Base-by-base conservation (phyloP, 2,113 vertebrate species). In the Dendropsophus ebraccatus region DNA sequence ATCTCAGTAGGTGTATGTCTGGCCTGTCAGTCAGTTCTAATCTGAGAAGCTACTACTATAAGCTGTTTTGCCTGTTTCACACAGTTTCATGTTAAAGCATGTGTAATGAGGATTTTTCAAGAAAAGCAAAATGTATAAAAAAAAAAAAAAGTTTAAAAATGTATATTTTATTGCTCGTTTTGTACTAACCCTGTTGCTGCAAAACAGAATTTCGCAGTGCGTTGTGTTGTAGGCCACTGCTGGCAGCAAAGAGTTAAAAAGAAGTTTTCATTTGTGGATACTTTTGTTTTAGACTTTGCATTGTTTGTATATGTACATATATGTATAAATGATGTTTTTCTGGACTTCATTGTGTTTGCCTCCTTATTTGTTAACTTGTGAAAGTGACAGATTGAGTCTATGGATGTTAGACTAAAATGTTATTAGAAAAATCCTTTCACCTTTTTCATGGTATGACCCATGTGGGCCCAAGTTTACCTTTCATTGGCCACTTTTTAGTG, bases 81-180 rank as follows among this genome's bases (percentile, higher is more conserved):
- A 47, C 60, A 25, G 49, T 77, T 30, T 77, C n/a, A 45, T 74
- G 70, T 69, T 56, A 69, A 65, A 85, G 84, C 84, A 85, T 85
- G 84, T 85, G 76, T 77, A 85, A 85, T 85, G 83, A 85, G 75
- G 84, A 85, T 85, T 85, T 85, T 85, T 78, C 11, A 35, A 85
- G 50, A 37, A 78, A 76, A 84, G 50, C 19, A 78, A 79, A 70
- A 79, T 37, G 2, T 62, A 32, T 74, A 28, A 67, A 62, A 69
- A 65, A 62, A 84, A 32, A 12, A 0, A n/a, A n/a, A n/a, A n/a
- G n/a, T 5, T 25, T 10, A 62, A 62, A 84, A 30, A 74, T 30
- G n/a, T 67, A 41, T 35, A 79, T 54, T 54, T 85, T 69, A 79
- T 25, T 25, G 72, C 60, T 84, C 45, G 69, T 85, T 85, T 69